Conservation (phyloP, 1,140 invertebrate species). For the roundworm (Caenorhabditis elegans) region WBcel235 BX284606.5:15518001-15518500, state of each 20-base stretch:
- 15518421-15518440: neutral
- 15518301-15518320: too few species aligned
- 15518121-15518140: neutral
- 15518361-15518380: slow-evolving; percentile 18
- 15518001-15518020: slow-evolving; percentile 31
- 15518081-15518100: neutral
- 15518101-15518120: slow-evolving; percentile 9
- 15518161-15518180: slow-evolving; percentile 34
- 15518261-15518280: neutral
- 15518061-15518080: too few species aligned
- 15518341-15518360: slow-evolving; percentile 18
- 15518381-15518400: slow-evolving; percentile 5
- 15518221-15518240: slow-evolving; percentile 19
- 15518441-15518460: neutral
- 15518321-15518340: too few species aligned
- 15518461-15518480: too few species aligned
- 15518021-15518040: slow-evolving; percentile 10
- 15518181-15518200: slow-evolving; percentile 29
- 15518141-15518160: slow-evolving; percentile 19
- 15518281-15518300: too few species aligned
- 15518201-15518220: slow-evolving; percentile 31
- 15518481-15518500: neutral
- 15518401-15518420: slow-evolving; percentile 21
- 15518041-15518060: neutral
- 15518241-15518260: slow-evolving; percentile 23